Base-by-base conservation (phyloP, 2,113 vertebrate genomes). In the Neolamprologus modestus region DNA sequence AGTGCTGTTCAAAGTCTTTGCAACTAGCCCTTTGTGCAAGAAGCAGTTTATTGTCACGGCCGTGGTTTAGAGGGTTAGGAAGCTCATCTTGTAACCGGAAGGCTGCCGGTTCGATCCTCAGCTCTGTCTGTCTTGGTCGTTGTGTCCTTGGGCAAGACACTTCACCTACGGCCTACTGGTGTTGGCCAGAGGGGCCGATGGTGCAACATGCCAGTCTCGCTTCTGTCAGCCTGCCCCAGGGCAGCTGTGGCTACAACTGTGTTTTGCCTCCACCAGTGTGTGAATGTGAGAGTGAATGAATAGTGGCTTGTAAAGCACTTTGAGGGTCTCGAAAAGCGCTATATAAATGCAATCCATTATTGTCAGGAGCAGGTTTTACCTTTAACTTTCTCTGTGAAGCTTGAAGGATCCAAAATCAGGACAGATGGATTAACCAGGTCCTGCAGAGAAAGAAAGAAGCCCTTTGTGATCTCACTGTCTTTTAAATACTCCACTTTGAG, bases 401-500 rank as follows among this genome's bases (percentile, higher is more conserved):
- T 97, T 63, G 97, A 95, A 9, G 98, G 97, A 71, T 97, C 98
- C 55, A 99, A 95, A 14, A 96, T 94, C 33, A 98, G 91, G 91
- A 99, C 98, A 0, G 97, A 97, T 1, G 99, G 98, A 90, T 97
- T 97, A 87, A 97, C 97, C 79, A 99, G 97, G 93, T 99, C 98
- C 99, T 99, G 92, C 50, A 92, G 55, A 73, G n/a, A 88, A 40
- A 88, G 12, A 92, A 4, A 85, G 3, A 42, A 82, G 19, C 4
- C 8, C 14, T 54, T 35, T 26, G 19, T 45, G 33, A 68, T n/a
- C 42, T 52, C 14, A 12, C 54, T 5, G n/a, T 14, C 54, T 35
- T 80, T 80, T 19, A 61, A 28, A 40, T 8, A 52, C 13, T 50
- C 10, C 33, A 1, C 63, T 68, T 68, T 68, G 19, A 68, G 63